Percentiles rank a stretch among this genome's conserved stretches.
phyloP scores from a whole-genome alignment of 2,113 vertebrate genomes.

The Spheniscus mendiculus region DNA sequence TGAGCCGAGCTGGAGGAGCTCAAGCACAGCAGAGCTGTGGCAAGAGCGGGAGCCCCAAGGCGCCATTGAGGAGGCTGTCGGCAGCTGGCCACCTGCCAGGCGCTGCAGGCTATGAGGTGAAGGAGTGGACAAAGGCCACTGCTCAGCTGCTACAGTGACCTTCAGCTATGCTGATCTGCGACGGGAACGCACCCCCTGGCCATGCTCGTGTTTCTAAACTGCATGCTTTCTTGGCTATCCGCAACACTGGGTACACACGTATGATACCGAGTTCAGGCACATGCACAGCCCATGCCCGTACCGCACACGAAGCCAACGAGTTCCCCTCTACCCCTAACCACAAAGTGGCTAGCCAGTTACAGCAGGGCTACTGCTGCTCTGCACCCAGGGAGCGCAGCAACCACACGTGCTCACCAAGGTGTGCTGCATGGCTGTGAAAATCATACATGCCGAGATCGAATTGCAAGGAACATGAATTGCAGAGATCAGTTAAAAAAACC shows the following conservation, averaged over 20 bases:
- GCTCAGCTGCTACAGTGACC: conserved; percentile 38
- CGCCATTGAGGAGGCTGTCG: fast-evolving
- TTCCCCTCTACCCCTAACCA: background rate
- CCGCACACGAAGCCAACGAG: fast-evolving
- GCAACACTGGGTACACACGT: fast-evolving
- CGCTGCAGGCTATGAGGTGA: background rate
- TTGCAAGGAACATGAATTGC: background rate
- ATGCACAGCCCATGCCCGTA: fast-evolving
- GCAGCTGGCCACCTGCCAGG: background rate
- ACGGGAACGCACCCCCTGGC: background rate
- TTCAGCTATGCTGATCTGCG: background rate
- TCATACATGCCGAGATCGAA: background rate
- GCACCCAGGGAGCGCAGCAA: background rate
- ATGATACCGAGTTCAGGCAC: fast-evolving
- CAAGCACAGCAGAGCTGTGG: background rate
- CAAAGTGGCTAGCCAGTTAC: background rate
- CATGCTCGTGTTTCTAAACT: background rate
- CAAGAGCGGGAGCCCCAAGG: background rate
- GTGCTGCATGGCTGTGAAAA: fast-evolving
- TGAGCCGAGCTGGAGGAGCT: background rate
- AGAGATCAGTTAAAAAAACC: conserved; percentile 8
- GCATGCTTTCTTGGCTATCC: background rate
- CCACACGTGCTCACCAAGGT: background rate
- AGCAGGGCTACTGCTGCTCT: background rate
- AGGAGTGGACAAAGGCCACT: background rate